A percentile compares a stretch with the other conserved stretches of the same genome.
Evolutionary conservation across 2,113 vertebrate genomes (phyloP).

Genomic region (Mohoua ochrocephala): DNA sequence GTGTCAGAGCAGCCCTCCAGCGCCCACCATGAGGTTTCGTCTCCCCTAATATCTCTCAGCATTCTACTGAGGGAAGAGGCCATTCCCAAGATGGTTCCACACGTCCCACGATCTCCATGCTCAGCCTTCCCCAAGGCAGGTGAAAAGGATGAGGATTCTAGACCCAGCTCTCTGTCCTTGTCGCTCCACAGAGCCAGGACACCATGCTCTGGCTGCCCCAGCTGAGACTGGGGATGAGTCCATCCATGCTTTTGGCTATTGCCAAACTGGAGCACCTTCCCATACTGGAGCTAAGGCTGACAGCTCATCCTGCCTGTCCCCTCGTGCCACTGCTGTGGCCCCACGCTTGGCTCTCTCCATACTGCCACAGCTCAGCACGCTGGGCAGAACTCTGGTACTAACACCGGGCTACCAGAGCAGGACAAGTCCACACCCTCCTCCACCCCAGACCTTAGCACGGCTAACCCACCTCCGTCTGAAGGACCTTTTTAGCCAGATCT

Average conservation of each 20-base stretch:
- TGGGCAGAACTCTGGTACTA: not conserved
- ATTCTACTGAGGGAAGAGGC: not conserved
- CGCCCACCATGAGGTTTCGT: not conserved
- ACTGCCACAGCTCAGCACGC: not conserved
- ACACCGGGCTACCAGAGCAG: not conserved
- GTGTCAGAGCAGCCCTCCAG: not conserved
- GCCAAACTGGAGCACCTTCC: not conserved
- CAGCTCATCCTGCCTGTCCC: not conserved
- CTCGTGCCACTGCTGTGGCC: not conserved
- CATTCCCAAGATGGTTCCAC: not conserved
- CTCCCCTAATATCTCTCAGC: not conserved
- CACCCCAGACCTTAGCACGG: not conserved
- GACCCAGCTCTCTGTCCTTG: not conserved
- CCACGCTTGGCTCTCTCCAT: not conserved
- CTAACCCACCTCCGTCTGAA: not conserved
- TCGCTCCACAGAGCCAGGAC: not conserved
- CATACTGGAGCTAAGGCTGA: not conserved
- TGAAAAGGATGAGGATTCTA: not conserved
- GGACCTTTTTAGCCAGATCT: not conserved
- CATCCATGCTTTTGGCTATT: not conserved
- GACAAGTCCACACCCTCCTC: not conserved
- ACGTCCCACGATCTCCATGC: rapidly evolving
- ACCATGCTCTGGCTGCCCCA: not conserved
- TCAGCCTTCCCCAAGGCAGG: not conserved
- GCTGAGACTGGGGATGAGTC: not conserved